Conservation (phyloP, 2,888 invertebrate species). For the Metalampra italica region DNA sequence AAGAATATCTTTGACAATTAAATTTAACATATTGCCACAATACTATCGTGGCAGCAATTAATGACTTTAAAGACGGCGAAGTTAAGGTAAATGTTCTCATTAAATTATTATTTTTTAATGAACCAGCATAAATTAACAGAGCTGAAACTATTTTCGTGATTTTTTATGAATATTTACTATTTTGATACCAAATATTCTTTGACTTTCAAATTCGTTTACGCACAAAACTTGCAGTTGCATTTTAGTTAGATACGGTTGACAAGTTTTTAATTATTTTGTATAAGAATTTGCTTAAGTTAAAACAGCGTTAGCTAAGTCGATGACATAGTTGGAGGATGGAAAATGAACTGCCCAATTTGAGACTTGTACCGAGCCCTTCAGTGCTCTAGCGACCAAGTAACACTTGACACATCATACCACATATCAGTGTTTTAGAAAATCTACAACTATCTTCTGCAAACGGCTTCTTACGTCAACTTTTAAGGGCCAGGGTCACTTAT, state of each 20-base stretch:
- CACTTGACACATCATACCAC: constrained; percentile 74
- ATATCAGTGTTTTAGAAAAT: constrained; percentile 65
- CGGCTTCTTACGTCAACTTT: constrained; percentile 11
- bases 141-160: constrained; percentile 30
- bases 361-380: constrained; percentile 34
- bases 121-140: constrained; percentile 4
- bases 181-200: constrained; percentile 30
- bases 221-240: constrained; percentile 20
- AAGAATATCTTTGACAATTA: background rate
- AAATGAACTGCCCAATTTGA: constrained; percentile 32
- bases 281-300: background rate
- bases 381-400: constrained; percentile 58
- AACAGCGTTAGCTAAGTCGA: background rate
- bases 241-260: background rate
- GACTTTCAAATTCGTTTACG: constrained; percentile 15
- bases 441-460: constrained; percentile 41
- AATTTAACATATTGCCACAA: background rate
- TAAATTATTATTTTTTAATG: background rate
- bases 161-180: constrained; percentile 28
- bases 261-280: background rate
- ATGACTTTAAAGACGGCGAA: background rate
- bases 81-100: constrained; percentile 1
- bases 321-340: background rate
- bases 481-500: background rate
- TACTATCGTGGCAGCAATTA: background rate